These are phyloP conservation scores for Protobothrops mucrosquamatus DNA, from an alignment of 2,113 vertebrate genomes.

Conservation along the genomic window DNA sequence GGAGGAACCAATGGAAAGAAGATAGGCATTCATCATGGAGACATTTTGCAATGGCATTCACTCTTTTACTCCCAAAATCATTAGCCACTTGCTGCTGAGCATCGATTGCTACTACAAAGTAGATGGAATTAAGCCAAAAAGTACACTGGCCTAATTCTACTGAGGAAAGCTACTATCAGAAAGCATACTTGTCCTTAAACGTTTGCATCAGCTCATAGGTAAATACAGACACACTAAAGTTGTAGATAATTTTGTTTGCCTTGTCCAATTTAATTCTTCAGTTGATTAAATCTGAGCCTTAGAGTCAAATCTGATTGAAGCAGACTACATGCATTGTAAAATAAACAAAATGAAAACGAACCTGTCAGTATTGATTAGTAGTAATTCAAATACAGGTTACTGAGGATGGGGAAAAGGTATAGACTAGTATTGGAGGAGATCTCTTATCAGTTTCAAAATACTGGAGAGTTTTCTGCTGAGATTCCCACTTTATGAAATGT, in stretches of 20 bases:
- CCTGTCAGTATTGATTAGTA: neutral
- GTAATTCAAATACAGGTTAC: neutral
- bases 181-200: neutral
- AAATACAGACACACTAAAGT: neutral
- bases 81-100: constrained; percentile 33
- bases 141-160: constrained; percentile 50
- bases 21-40: constrained; percentile 20
- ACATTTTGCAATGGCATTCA: neutral
- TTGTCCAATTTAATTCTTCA: constrained; percentile 36
- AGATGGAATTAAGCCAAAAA: neutral
- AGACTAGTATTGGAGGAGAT: neutral
- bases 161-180: constrained; percentile 55
- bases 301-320: neutral
- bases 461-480: neutral
- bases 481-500: neutral
- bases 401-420: neutral
- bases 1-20: constrained; percentile 36
- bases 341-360: neutral
- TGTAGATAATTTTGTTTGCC: constrained; percentile 20
- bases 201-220: neutral
- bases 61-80: constrained; percentile 26
- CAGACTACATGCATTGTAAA: neutral
- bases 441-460: neutral
- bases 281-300: constrained; percentile 27
- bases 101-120: constrained; percentile 46